Conservation (phyloP, 1,140 invertebrate genomes). For the Drosophila malerkotliana region DNA sequence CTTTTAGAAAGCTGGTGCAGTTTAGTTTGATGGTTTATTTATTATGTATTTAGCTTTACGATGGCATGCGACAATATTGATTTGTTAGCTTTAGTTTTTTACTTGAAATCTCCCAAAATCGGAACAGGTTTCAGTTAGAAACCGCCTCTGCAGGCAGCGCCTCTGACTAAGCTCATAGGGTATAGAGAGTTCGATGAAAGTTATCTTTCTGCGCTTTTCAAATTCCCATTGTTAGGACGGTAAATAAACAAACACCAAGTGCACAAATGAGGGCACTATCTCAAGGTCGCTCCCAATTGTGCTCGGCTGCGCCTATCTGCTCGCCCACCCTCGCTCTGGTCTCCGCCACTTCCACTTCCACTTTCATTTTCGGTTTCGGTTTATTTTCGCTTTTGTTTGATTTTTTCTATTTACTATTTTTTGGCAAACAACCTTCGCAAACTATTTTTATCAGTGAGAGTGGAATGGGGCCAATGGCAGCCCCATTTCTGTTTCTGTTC, state of each 20-base stretch:
- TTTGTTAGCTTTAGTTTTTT: slow-evolving; percentile 52
- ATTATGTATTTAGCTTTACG: slow-evolving; percentile 41
- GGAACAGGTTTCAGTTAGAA: slow-evolving; percentile 35
- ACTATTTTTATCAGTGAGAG: slow-evolving; percentile 77
- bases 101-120: neutral
- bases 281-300: slow-evolving; percentile 69
- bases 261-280: slow-evolving; percentile 73
- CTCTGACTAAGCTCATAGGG: neutral
- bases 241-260: slow-evolving; percentile 56
- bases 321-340: slow-evolving; percentile 45
- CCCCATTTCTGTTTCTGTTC: slow-evolving; percentile 66
- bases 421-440: slow-evolving; percentile 69
- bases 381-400: slow-evolving; percentile 37
- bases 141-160: too few species aligned
- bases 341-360: slow-evolving; percentile 44
- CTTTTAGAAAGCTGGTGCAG: slow-evolving; percentile 37
- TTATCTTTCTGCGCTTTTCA: neutral
- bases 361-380: slow-evolving; percentile 50
- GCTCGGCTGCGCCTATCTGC: slow-evolving; percentile 38
- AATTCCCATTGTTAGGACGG: neutral
- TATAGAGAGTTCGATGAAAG: neutral
- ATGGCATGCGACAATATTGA: slow-evolving; percentile 62
- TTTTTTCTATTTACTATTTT: slow-evolving; percentile 26
- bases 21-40: slow-evolving; percentile 1
- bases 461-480: slow-evolving; percentile 75